These are phyloP conservation scores for Xenopus tropicalis DNA, from an alignment of 2,113 vertebrate genomes.

Conservation along the genomic window UCB_Xtro_10.0 CM004451.2:66563501-66564000, in stretches of 20 bases:
- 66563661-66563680: constrained; percentile 90
- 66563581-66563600: constrained; percentile 52
- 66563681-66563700: constrained; percentile 97
- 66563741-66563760: constrained; percentile 91
- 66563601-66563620: neutral
- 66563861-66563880: constrained; percentile 91
- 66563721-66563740: constrained; percentile 90
- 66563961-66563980: too few species aligned
- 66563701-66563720: constrained; percentile 90
- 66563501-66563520: constrained; percentile 74
- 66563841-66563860: constrained; percentile 95
- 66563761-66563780: constrained; percentile 92
- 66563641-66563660: constrained; percentile 47
- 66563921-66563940: constrained; percentile 59
- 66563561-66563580: constrained; percentile 75
- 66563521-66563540: constrained; percentile 73
- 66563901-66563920: constrained; percentile 75
- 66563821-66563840: constrained; percentile 98
- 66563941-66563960: neutral
- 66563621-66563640: neutral
- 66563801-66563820: constrained; percentile 98
- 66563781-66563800: constrained; percentile 91
- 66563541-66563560: constrained; percentile 58
- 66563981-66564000: too few species aligned
- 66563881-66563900: too few species aligned